These are phyloP conservation scores for Lutjanus erythropterus DNA, from an alignment of 2,113 vertebrate species.

Conservation along the genomic window DNA sequence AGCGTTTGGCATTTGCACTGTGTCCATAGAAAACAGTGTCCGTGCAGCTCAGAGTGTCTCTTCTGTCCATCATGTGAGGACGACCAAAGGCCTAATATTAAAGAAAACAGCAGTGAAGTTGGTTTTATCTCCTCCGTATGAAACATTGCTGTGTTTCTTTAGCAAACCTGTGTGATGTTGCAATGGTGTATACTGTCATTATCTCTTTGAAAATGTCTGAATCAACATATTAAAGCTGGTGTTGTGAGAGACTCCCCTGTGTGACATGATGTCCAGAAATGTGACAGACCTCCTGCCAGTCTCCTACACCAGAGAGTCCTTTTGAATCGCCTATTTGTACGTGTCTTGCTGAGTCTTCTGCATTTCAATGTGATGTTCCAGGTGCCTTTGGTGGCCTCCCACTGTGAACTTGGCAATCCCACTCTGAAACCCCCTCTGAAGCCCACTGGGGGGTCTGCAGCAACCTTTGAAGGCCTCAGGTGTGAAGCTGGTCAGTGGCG, in stretches of 20 bases:
- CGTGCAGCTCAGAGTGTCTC: too few relatives aligned
- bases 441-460: conserved; percentile 22
- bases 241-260: neutral
- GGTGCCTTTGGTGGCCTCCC: conserved; percentile 50
- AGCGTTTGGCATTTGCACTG: neutral
- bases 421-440: conserved; percentile 19
- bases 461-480: conserved; percentile 32
- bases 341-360: conserved; percentile 35
- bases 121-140: neutral
- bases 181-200: neutral
- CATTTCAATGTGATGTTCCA: conserved; percentile 49
- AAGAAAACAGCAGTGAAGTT: neutral
- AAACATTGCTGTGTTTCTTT: neutral
- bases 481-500: conserved; percentile 25
- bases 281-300: neutral
- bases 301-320: neutral
- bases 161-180: neutral
- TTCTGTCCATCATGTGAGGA: too few relatives aligned
- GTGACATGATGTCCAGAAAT: conserved; percentile 6
- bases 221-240: neutral
- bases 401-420: conserved; percentile 34
- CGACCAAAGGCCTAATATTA: too few relatives aligned
- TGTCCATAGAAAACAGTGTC: neutral
- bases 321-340: conserved; percentile 10
- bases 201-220: neutral